Evolutionary conservation across 2,113 vertebrate species (phyloP), one percentile per base, ranked within the genome.

Genomic region (Mesitornis unicolor): DNA sequence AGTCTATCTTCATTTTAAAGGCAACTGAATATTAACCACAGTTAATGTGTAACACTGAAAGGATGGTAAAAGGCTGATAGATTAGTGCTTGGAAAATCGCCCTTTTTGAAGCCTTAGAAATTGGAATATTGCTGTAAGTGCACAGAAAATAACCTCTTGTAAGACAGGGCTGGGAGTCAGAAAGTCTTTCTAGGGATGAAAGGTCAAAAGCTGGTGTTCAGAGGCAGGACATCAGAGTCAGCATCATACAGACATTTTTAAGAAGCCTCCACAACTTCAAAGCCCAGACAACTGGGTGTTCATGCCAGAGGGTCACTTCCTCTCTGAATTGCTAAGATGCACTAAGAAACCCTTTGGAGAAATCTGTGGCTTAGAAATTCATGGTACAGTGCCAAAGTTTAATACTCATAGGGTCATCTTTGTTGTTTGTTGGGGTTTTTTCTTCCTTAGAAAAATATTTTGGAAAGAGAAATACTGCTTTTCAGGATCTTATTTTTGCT

Each of bases 281-380:
- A 97, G 96, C 45, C 35, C 89, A 93, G 95, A 87, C 89, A 93
- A 45, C 93, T 92, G 94, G 87, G 71, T 93, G 79, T 81, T 77
- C 12, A 4, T 93, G 89, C 87, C 95, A 87, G 86, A 84, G 91
- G 96, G 95, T 96, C 96, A 96, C 93, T 98, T 98, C 97, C 97
- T 97, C 90, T 82, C 74, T 76, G 79, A 97, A 90, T 95, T 87
- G 76, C 96, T 86, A 68, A 42, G 54, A 87, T 90, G 94, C 96
- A 53, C 64, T 76, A 54, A 82, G 90, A 76, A 90, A 93, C 63
- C 20, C 51, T 93, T 96, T 78, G 45, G 94, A 89, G 87, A 91
- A 95, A 75, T 93, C 64, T 40, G 29, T 36, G 40, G 36, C 63
- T 67, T 51, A 79, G 84, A 90, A 89, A 83, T 90, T 89, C 40